These are phyloP conservation scores for Platycheirus albimanus DNA, from an alignment of 2,888 invertebrate species.

Conservation along the genomic window DNA sequence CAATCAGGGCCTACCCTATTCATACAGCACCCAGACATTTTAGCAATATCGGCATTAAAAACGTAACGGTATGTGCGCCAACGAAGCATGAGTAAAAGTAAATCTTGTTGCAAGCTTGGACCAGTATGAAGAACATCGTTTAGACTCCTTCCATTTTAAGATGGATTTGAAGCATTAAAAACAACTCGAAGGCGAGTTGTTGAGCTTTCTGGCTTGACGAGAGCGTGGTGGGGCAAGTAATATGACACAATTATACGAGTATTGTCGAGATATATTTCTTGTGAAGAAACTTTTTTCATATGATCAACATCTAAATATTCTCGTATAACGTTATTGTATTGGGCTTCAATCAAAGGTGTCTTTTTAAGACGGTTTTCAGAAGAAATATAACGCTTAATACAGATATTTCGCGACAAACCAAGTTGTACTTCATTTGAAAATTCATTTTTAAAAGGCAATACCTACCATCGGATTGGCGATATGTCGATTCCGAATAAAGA, in stretches of 20 bases:
- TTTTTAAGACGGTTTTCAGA: slow-evolving; percentile 10
- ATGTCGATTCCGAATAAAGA: slow-evolving; percentile 3
- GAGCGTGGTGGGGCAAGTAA: slow-evolving; percentile 56
- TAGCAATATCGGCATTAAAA: slow-evolving; percentile 73
- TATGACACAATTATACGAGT: slow-evolving; percentile 1
- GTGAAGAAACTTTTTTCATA: slow-evolving; percentile 13
- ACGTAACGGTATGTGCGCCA: slow-evolving; percentile 62
- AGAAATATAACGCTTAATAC: not conserved
- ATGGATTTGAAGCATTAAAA: slow-evolving; percentile 75
- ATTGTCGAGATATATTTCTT: not conserved
- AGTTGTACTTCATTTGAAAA: slow-evolving; percentile 9
- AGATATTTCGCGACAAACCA: not conserved
- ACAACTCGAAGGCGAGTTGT: slow-evolving; percentile 75
- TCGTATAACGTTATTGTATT: slow-evolving; percentile 6
- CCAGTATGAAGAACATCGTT: slow-evolving; percentile 69
- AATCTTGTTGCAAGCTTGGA: slow-evolving; percentile 73
- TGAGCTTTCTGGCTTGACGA: slow-evolving; percentile 34
- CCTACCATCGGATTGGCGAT: slow-evolving; percentile 2
- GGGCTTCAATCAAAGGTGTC: not conserved
- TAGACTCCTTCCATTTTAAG: slow-evolving; percentile 48
- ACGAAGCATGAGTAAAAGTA: slow-evolving; percentile 59
- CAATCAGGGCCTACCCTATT: too few species aligned
- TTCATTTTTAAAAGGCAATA: slow-evolving; percentile 15
- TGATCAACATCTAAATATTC: slow-evolving; percentile 22
- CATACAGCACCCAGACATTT: too few species aligned